Evolutionary conservation across 1,140 invertebrate species (phyloP).

Genomic region (Drosophila bifasciata): DNA sequence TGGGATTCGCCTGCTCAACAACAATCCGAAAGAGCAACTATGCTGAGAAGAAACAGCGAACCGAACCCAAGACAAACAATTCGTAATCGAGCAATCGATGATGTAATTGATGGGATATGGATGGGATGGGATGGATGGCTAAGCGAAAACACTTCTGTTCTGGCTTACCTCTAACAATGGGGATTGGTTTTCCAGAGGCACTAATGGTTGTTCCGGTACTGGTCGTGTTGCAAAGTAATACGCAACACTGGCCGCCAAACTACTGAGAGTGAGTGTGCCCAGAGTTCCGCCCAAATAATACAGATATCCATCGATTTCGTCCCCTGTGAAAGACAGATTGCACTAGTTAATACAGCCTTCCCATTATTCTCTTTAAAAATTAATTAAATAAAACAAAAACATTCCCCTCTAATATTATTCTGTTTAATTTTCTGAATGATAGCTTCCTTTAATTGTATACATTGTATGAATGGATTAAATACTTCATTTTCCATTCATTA

Average conservation of each 20-base stretch:
- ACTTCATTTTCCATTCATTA: too few relatives aligned
- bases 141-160: constrained; percentile 15
- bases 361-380: background rate
- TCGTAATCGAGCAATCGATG: constrained; percentile 46
- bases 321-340: constrained; percentile 84
- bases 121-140: background rate
- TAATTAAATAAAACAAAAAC: background rate
- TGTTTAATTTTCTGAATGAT: too few relatives aligned
- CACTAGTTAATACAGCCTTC: background rate
- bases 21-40: constrained; percentile 9
- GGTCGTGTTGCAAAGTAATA: constrained; percentile 90
- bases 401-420: too few relatives aligned
- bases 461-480: too few relatives aligned
- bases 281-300: constrained; percentile 90
- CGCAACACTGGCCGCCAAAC: constrained; percentile 89
- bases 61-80: constrained; percentile 39
- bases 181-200: constrained; percentile 90
- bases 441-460: too few relatives aligned
- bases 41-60: constrained; percentile 19
- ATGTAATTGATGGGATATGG: constrained; percentile 53
- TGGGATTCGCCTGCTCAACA: constrained; percentile 40
- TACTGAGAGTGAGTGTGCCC: constrained; percentile 89
- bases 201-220: constrained; percentile 89
- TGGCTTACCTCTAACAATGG: constrained; percentile 87
- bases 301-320: constrained; percentile 90